phyloP scores from a whole-genome alignment of 2,888 invertebrate genomes.

The Chymomyza procnemis region DNA sequence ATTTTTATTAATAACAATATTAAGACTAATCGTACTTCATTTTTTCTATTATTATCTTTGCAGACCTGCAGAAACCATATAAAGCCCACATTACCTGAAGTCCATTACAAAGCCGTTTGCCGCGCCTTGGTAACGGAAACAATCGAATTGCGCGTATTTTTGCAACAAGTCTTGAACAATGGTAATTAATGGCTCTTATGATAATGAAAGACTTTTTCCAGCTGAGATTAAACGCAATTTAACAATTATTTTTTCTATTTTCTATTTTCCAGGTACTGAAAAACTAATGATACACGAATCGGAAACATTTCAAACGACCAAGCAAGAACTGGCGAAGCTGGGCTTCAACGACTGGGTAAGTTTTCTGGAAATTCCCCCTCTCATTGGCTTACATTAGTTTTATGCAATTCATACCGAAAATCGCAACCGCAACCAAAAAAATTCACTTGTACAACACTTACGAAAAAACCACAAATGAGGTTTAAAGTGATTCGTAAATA shows the following conservation, averaged over 20 bases:
- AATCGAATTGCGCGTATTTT: constrained; percentile 92
- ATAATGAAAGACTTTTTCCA: constrained; percentile 6
- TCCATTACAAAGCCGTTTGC: constrained; percentile 91
- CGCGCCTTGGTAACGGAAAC: constrained; percentile 95
- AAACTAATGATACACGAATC: constrained; percentile 79
- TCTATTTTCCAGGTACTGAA: constrained; percentile 80
- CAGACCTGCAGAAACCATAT: constrained; percentile 81
- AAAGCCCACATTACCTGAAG: constrained; percentile 79
- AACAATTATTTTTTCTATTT: constrained; percentile 1
- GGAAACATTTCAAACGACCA: constrained; percentile 80
- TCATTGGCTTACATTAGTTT: background rate
- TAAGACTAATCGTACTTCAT: background rate
- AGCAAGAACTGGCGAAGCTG: constrained; percentile 87
- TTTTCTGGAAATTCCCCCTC: constrained; percentile 41
- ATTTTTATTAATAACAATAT: constrained; percentile 13
- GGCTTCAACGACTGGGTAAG: constrained; percentile 95
- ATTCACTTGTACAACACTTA: constrained; percentile 4
- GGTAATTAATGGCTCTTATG: constrained; percentile 69
- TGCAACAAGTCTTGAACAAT: constrained; percentile 86
- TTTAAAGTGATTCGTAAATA: constrained; percentile 47
- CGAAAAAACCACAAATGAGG: constrained; percentile 51
- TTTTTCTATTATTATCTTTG: constrained; percentile 22
- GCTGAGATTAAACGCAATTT: background rate
- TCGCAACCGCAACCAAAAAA: background rate
- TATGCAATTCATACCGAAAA: background rate